phyloP scores from a whole-genome alignment of 2,888 invertebrate species.

The Biston stratarius region DNA sequence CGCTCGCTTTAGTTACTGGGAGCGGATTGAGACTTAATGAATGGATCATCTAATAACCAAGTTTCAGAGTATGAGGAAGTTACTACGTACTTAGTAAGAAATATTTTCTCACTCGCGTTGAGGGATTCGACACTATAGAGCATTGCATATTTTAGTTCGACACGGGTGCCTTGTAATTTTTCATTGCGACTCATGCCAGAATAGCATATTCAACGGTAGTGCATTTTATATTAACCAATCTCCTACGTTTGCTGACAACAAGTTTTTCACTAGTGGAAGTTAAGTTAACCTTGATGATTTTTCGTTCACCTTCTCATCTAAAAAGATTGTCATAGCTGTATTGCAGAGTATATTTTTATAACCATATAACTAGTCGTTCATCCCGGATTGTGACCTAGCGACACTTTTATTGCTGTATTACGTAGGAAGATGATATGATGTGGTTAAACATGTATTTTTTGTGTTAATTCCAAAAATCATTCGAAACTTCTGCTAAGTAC shows the following conservation, averaged over 20 bases:
- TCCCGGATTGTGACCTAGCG: background rate
- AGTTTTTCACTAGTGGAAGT: constrained; percentile 45
- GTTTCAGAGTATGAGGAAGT: too few relatives aligned
- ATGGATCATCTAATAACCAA: too few relatives aligned
- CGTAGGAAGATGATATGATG: too few relatives aligned
- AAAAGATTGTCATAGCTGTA: background rate
- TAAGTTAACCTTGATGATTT: constrained; percentile 31
- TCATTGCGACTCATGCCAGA: constrained; percentile 62
- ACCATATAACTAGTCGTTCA: background rate
- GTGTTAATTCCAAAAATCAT: too few relatives aligned
- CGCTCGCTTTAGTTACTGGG: too few relatives aligned
- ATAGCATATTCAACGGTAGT: constrained; percentile 69
- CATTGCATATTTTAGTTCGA: constrained; percentile 61
- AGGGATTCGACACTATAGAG: constrained; percentile 58
- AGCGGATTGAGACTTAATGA: too few relatives aligned
- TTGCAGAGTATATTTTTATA: background rate
- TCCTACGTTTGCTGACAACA: constrained; percentile 56
- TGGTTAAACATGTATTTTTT: too few relatives aligned
- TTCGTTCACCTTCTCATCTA: background rate
- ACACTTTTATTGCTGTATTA: too few relatives aligned
- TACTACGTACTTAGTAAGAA: constrained; percentile 20
- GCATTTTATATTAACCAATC: constrained; percentile 78
- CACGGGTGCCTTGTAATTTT: constrained; percentile 57
- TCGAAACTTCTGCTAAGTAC: too few relatives aligned
- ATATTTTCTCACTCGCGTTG: constrained; percentile 39